Conservation (phyloP, 2,797 vertebrate species). For the Thaleichthys pacificus region DNA sequence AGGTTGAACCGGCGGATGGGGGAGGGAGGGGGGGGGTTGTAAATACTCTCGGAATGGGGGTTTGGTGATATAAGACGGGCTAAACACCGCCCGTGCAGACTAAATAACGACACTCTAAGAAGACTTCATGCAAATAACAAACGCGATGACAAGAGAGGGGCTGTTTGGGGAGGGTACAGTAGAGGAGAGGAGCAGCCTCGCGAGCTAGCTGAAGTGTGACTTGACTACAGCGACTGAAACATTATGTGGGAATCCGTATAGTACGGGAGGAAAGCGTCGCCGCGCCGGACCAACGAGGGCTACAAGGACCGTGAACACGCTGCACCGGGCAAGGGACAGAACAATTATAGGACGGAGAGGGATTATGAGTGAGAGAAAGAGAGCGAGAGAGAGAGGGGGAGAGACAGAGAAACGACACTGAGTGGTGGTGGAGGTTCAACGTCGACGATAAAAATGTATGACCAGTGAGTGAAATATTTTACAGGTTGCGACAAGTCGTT, state of each 20-base stretch:
- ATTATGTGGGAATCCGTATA: conserved; percentile 26
- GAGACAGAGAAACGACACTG: conserved; percentile 38
- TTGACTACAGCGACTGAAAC: conserved; percentile 47
- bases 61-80: conserved; percentile 77
- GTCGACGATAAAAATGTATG: conserved; percentile 70
- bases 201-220: conserved; percentile 47
- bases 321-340: conserved; percentile 46
- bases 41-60: conserved; percentile 75
- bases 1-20: conserved; percentile 63
- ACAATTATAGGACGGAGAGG: conserved; percentile 41
- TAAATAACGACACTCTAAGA: conserved; percentile 71
- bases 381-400: conserved; percentile 31
- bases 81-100: conserved; percentile 58
- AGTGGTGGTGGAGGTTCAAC: conserved; percentile 66
- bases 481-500: conserved; percentile 71
- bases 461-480: conserved; percentile 78
- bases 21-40: conserved; percentile 63
- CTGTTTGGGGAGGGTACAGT: conserved; percentile 45
- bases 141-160: conserved; percentile 43
- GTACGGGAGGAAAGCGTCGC: conserved; percentile 34
- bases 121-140: conserved; percentile 73
- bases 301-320: conserved; percentile 42
- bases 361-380: conserved; percentile 39
- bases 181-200: conserved; percentile 50
- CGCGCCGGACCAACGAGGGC: conserved; percentile 27